phyloP scores from a whole-genome alignment of 2,888 invertebrate species.

The Catocala sponsa region DNA sequence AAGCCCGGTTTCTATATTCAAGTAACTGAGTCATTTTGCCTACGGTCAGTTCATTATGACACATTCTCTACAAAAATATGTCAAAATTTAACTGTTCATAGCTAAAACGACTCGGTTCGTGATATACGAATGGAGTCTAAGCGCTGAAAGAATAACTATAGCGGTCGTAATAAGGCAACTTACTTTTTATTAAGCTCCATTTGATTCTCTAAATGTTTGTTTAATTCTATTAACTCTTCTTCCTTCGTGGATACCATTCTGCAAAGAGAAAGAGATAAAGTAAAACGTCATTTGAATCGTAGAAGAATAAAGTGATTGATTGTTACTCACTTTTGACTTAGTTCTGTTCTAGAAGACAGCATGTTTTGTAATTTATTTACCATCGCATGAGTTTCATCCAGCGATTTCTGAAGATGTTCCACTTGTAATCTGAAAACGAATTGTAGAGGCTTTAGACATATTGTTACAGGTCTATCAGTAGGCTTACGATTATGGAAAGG shows the following conservation, averaged over 20 bases:
- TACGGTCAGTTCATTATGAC: no score
- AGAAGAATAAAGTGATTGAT: no score
- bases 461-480: no score
- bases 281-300: neutral
- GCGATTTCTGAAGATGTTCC: constrained; percentile 76
- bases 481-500: no score
- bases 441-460: no score
- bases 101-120: no score
- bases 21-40: no score
- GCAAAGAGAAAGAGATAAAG: neutral
- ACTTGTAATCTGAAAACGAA: constrained; percentile 73
- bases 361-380: constrained; percentile 77
- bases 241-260: constrained; percentile 86
- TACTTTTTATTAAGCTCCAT: constrained; percentile 88
- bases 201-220: constrained; percentile 88
- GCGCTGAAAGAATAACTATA: no score
- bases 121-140: no score
- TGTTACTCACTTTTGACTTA: constrained; percentile 73
- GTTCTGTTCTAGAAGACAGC: constrained; percentile 71
- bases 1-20: no score
- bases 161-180: constrained; percentile 33
- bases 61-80: no score
- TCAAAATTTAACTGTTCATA: no score
- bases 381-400: constrained; percentile 83
- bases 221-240: constrained; percentile 81